Percentiles rank a stretch among this genome's conserved stretches.
Conservation (phyloP, 2,888 invertebrate genomes). For the Volucella inanis region DNA sequence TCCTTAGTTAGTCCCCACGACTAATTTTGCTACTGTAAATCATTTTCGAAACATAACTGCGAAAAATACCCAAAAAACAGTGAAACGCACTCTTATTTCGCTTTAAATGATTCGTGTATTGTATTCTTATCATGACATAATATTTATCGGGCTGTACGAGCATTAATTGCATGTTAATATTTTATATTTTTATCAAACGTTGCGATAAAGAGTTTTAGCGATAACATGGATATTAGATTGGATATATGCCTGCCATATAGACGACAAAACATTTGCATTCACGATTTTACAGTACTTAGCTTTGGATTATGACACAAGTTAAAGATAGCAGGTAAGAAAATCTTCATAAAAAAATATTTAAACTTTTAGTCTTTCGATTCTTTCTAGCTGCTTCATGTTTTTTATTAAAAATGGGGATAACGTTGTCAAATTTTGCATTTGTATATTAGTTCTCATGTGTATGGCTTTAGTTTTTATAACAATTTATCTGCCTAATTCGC, state of each 20-base stretch:
- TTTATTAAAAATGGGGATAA: slow-evolving; percentile 13
- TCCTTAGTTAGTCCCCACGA: background rate
- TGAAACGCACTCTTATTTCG: background rate
- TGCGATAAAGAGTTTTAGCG: slow-evolving; percentile 26
- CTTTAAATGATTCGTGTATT: background rate
- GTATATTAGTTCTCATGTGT: slow-evolving; percentile 14
- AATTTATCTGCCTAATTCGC: slow-evolving; percentile 1
- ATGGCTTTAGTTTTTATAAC: slow-evolving; percentile 14
- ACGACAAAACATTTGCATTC: slow-evolving; percentile 7
- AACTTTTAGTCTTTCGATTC: background rate
- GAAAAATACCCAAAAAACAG: background rate
- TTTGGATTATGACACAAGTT: slow-evolving; percentile 31
- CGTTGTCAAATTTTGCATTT: slow-evolving; percentile 15
- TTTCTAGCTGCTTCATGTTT: slow-evolving; percentile 13
- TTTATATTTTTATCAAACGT: slow-evolving; percentile 30
- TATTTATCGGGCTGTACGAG: slow-evolving; percentile 29
- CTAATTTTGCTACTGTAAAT: slow-evolving; percentile 29
- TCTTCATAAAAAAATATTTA: background rate
- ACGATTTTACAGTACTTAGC: background rate
- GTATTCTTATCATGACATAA: slow-evolving; percentile 49
- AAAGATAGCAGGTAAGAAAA: slow-evolving; percentile 27
- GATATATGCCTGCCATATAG: slow-evolving; percentile 2
- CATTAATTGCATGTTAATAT: slow-evolving; percentile 58
- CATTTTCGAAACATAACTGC: background rate
- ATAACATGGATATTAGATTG: slow-evolving; percentile 50